A percentile compares a stretch with the other conserved stretches of the same genome.
Evolutionary conservation across 2,797 vertebrate genomes (phyloP).

Genomic region (Sebastes trivittatus): DNA sequence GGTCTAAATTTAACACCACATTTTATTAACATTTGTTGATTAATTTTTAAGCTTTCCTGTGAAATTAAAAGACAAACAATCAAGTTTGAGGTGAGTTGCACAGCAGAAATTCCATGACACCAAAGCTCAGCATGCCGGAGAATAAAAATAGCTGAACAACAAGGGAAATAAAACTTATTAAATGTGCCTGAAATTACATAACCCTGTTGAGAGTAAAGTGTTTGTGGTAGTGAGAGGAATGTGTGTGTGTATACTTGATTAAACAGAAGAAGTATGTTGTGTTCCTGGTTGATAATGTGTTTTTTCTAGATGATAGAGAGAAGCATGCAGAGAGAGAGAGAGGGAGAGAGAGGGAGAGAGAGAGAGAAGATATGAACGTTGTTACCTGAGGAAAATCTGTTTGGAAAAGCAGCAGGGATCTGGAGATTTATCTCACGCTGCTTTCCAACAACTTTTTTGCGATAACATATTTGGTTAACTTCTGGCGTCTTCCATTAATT

Average conservation of each 20-base stretch:
- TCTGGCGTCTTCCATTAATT: constrained; percentile 21
- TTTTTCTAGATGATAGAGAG: background rate
- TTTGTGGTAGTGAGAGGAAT: background rate
- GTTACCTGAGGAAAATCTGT: constrained; percentile 1
- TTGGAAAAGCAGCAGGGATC: background rate
- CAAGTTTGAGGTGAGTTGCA: background rate
- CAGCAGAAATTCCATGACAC: background rate
- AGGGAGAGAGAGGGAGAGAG: background rate
- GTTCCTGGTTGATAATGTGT: background rate
- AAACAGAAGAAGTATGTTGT: background rate
- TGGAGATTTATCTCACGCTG: background rate
- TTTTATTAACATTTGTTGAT: background rate
- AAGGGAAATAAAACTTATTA: background rate
- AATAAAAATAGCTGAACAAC: background rate
- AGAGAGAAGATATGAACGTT: background rate
- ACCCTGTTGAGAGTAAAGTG: background rate
- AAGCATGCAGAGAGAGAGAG: background rate
- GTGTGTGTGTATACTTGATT: background rate
- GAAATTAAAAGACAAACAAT: background rate
- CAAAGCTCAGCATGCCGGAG: background rate
- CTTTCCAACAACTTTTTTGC: background rate
- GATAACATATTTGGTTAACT: background rate
- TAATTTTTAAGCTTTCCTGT: background rate
- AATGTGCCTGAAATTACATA: background rate
- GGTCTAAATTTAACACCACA: background rate